phyloP scores from a whole-genome alignment of 2,888 invertebrate genomes.

The Lithophane leautieri region DNA sequence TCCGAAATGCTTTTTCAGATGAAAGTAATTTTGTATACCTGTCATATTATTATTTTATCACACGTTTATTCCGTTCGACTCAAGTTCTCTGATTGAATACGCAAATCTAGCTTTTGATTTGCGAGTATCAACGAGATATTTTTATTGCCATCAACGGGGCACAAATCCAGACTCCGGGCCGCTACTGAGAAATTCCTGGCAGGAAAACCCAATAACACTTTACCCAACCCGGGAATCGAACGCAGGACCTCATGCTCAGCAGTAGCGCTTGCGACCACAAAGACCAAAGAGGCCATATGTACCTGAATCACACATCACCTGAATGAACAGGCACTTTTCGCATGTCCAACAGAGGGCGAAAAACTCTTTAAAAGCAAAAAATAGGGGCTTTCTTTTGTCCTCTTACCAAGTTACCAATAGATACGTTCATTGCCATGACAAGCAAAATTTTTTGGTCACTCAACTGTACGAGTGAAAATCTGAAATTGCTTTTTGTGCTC shows the following conservation, averaged over 20 bases:
- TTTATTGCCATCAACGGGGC: too few species aligned
- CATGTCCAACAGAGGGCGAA: not conserved
- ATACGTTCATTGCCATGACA: slow-evolving; percentile 12
- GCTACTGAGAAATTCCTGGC: not conserved
- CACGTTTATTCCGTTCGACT: not conserved
- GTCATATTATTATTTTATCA: not conserved
- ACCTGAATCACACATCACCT: not conserved
- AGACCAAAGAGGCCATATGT: not conserved
- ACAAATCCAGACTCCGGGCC: not conserved
- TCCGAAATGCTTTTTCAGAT: not conserved
- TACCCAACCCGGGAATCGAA: not conserved
- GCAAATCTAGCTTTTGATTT: too few species aligned
- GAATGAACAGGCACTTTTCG: slow-evolving; percentile 13
- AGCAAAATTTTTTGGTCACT: slow-evolving; percentile 5
- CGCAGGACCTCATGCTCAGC: not conserved
- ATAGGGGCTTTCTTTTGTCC: not conserved
- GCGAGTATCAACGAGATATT: too few species aligned
- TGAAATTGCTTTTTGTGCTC: slow-evolving; percentile 15
- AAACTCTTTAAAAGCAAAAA: slow-evolving; percentile 4
- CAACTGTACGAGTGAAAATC: slow-evolving; percentile 10
- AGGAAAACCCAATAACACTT: not conserved
- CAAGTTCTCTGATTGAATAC: not conserved
- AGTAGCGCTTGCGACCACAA: not conserved
- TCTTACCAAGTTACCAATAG: not conserved
- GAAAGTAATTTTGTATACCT: not conserved